phyloP scores from a whole-genome alignment of 1,140 invertebrate species.

The Drosophila kurseongensis region DNA sequence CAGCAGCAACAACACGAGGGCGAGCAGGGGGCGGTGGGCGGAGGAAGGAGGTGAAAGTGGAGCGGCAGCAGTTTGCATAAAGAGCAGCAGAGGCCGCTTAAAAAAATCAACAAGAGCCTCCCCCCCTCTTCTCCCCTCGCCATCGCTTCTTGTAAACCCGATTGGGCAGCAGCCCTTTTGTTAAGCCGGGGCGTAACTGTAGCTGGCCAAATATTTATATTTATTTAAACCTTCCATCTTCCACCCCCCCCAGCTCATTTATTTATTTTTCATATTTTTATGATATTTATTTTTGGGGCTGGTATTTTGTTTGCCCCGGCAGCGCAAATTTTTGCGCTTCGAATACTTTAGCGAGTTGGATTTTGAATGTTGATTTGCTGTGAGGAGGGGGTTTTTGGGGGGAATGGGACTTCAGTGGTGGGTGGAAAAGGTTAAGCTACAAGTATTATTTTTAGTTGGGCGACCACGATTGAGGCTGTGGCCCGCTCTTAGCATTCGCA shows the following conservation, averaged over 20 bases:
- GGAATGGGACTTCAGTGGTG: not conserved
- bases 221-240: conserved; percentile 26
- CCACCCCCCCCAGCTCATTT: conserved; percentile 41
- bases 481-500: conserved; percentile 2
- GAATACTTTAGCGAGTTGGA: conserved; percentile 46
- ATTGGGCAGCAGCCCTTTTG: conserved; percentile 63
- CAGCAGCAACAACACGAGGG: conserved; percentile 48
- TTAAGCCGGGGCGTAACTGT: conserved; percentile 68
- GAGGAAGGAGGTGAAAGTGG: conserved; percentile 5
- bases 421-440: conserved; percentile 47
- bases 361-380: conserved; percentile 30
- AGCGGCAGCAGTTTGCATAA: conserved; percentile 71
- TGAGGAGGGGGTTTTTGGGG: not conserved
- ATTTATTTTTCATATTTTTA: conserved; percentile 80
- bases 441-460: conserved; percentile 54
- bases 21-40: not conserved
- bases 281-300: conserved; percentile 68
- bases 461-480: conserved; percentile 7
- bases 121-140: not conserved
- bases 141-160: conserved; percentile 33
- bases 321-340: conserved; percentile 56
- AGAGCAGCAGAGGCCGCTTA: conserved; percentile 68
- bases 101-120: conserved; percentile 47
- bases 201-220: conserved; percentile 78
- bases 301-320: conserved; percentile 51